These are phyloP conservation scores for Coremacera marginata DNA, from an alignment of 2,888 invertebrate species.

Conservation along the genomic window DNA sequence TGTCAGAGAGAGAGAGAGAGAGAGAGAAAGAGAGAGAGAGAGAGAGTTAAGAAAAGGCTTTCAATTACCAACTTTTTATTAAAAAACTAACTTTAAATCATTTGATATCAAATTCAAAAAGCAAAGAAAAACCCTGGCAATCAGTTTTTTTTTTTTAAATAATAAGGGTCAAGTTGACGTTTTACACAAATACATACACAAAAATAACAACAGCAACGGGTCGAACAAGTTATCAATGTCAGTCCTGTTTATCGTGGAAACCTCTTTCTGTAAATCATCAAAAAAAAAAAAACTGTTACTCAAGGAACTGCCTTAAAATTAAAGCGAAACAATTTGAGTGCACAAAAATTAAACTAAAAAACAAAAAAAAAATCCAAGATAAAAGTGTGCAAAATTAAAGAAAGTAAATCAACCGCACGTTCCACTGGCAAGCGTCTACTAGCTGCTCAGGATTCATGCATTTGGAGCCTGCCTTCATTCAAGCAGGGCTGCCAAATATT, in stretches of 20 bases:
- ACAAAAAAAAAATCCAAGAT: background rate
- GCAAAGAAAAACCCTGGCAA: background rate
- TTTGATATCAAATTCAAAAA: background rate
- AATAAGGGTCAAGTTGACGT: background rate
- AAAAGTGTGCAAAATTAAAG: background rate
- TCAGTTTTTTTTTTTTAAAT: background rate
- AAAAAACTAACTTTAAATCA: too few relatives aligned
- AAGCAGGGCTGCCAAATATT: too few relatives aligned
- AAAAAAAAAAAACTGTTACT: background rate
- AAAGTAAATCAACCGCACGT: slow-evolving; percentile 5
- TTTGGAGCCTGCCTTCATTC: too few relatives aligned
- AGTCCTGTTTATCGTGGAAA: background rate
- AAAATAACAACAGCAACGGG: background rate
- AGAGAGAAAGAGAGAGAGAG: too few relatives aligned
- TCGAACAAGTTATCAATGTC: slow-evolving; percentile 7
- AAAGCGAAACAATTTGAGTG: background rate
- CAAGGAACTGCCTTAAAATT: background rate
- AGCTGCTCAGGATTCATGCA: too few relatives aligned
- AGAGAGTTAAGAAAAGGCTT: too few relatives aligned
- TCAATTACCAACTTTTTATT: too few relatives aligned
- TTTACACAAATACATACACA: background rate
- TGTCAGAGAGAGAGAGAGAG: too few relatives aligned
- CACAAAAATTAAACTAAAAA: background rate
- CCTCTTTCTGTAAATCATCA: background rate
- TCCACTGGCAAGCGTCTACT: background rate